These are phyloP conservation scores for Caenorhabditis sinica DNA, from an alignment of 2,888 invertebrate species.

Conservation along the genomic window DNA sequence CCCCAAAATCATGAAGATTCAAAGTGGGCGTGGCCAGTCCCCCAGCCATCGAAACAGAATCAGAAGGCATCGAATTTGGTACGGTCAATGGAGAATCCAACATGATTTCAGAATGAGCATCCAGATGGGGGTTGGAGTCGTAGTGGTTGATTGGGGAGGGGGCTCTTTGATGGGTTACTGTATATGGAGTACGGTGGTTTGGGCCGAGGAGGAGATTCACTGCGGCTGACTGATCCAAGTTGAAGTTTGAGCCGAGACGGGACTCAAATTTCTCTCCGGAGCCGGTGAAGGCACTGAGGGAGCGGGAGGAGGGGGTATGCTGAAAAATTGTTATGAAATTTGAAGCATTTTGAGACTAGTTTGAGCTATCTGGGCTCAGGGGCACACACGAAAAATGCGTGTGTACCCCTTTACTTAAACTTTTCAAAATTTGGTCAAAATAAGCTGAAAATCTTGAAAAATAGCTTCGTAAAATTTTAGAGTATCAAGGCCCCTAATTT, in stretches of 20 bases:
- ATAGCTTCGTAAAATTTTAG: not conserved
- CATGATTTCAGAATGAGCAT: constrained; percentile 1
- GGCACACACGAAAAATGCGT: too few relatives aligned
- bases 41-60: not conserved
- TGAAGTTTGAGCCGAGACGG: constrained; percentile 71
- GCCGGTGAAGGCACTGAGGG: constrained; percentile 42
- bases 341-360: not conserved
- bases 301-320: constrained; percentile 43
- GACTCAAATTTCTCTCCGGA: constrained; percentile 69
- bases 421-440: too few relatives aligned
- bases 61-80: not conserved
- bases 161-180: not conserved
- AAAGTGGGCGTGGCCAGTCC: not conserved
- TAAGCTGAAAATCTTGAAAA: too few relatives aligned
- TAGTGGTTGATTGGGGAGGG: not conserved
- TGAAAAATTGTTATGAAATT: constrained; percentile 24
- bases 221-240: constrained; percentile 63
- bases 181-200: constrained; percentile 25
- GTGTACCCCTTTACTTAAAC: too few relatives aligned
- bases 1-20: not conserved
- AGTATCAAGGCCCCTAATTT: too few relatives aligned
- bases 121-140: constrained; percentile 45
- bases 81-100: constrained; percentile 35
- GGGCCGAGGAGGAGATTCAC: constrained; percentile 61
- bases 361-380: not conserved